Conservation (phyloP, 2,797 vertebrate species). For the Perodicticus potto region DNA sequence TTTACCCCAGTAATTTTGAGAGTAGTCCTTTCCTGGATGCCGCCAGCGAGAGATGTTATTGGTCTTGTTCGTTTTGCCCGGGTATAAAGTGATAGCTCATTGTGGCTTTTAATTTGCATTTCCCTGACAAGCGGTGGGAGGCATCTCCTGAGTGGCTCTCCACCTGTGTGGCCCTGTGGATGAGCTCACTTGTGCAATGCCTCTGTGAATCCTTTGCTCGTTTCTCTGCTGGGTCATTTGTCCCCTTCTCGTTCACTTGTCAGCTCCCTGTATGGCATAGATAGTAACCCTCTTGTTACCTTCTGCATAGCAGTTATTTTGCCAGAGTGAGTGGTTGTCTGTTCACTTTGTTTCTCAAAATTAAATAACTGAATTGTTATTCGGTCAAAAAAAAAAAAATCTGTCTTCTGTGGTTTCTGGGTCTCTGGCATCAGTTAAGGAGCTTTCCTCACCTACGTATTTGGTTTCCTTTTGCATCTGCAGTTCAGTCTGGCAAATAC, state of each 20-base stretch:
- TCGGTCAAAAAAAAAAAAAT: neutral
- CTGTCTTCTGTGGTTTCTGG: neutral
- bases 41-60: neutral
- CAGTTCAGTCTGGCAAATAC: neutral
- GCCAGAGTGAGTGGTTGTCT: neutral
- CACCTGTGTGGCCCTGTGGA: neutral
- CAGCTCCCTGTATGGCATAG: rapidly evolving
- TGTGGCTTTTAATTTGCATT: neutral
- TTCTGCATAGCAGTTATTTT: neutral
- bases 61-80: neutral
- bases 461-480: neutral
- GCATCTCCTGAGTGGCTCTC: neutral
- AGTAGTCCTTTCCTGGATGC: neutral
- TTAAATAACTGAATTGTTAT: neutral
- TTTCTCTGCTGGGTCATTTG: rapidly evolving
- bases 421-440: neutral
- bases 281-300: neutral
- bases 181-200: rapidly evolving
- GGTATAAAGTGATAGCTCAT: neutral
- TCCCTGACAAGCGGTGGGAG: rapidly evolving
- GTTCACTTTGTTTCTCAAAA: neutral
- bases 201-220: neutral
- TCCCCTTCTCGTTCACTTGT: neutral
- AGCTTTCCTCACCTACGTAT: neutral
- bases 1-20: neutral